Evolutionary conservation across 1,140 invertebrate species (phyloP).

Genomic region (Apis cerana): DNA sequence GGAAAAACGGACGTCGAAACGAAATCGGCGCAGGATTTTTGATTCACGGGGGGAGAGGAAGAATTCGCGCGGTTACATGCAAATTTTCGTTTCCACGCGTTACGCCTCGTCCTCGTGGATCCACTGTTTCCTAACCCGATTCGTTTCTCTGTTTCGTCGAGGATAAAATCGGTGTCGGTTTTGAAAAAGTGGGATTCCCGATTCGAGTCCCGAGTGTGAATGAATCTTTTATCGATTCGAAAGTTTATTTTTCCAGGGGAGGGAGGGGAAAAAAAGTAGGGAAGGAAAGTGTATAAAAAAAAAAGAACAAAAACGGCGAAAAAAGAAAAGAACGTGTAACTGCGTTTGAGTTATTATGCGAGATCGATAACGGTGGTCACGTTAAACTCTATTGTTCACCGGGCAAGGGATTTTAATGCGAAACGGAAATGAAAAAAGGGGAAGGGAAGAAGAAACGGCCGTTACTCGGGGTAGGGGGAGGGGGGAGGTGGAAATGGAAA

Average conservation of each 20-base stretch:
- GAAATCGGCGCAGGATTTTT: background rate
- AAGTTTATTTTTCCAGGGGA: background rate
- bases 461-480: background rate
- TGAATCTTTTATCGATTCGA: background rate
- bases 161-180: background rate
- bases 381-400: constrained; percentile 63
- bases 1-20: background rate
- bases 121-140: background rate
- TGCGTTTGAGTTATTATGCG: constrained; percentile 45
- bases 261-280: background rate
- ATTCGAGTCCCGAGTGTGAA: background rate
- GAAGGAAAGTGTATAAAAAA: background rate
- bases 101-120: background rate
- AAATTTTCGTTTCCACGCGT: background rate
- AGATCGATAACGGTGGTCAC: constrained; percentile 60
- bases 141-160: background rate
- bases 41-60: background rate
- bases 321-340: background rate
- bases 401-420: constrained; percentile 55
- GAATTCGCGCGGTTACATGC: background rate
- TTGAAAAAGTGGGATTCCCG: background rate
- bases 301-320: background rate
- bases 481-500: constrained; percentile 47
- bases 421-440: constrained; percentile 58
- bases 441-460: constrained; percentile 4